Base-by-base conservation (phyloP, 2,113 vertebrate genomes). In the Mustela lutreola region DNA sequence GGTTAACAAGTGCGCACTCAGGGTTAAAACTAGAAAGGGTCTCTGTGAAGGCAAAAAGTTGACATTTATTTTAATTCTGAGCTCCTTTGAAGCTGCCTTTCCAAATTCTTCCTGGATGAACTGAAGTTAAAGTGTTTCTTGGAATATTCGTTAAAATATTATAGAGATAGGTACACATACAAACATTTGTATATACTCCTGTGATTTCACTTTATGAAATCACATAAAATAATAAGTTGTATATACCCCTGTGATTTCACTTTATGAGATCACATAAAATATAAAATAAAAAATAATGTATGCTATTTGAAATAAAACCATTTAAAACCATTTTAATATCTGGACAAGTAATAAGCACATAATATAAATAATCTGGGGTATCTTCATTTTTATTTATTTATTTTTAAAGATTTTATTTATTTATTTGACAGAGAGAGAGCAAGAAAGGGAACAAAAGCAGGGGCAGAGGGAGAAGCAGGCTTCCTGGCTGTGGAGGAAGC, bases 61-160 rank as follows among this genome's bases (percentile, higher is more conserved):
- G 45, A 84, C 16, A 1, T 6, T 86, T 1, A 7, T 92, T 97
- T 97, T 53, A 12, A 78, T 96, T 94, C 36, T 85, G 79, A 82
- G 0, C 1, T 79, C 85, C 76, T 24, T 4, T 12, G 42, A 95
- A 94, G 14, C 22, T 92, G 0, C n/a, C 87, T 97, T 93, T 89
- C 22, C 48, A 96, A 62, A 97, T 89, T 75, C 42, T 88, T 91
- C 31, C 36, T 82, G 26, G 9, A 60, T 56, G 12, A 88, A 88
- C 11, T 80, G 22, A 76, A 67, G 19, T 6, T 94, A 36, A 94
- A 73, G 11, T 85, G 7, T 94, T 88, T 91, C 22, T 75, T 83
- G 11, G 11, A 94, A 88, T 89, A 91, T 75, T 70, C 94, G 62
- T 80, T 91, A 79, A 94, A 91, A 56, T 86, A 82, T 87, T 92